A percentile compares a stretch with the other conserved stretches of the same genome.
Conservation (phyloP, 1,140 invertebrate genomes). For the Caligus rogercresseyi region DNA sequence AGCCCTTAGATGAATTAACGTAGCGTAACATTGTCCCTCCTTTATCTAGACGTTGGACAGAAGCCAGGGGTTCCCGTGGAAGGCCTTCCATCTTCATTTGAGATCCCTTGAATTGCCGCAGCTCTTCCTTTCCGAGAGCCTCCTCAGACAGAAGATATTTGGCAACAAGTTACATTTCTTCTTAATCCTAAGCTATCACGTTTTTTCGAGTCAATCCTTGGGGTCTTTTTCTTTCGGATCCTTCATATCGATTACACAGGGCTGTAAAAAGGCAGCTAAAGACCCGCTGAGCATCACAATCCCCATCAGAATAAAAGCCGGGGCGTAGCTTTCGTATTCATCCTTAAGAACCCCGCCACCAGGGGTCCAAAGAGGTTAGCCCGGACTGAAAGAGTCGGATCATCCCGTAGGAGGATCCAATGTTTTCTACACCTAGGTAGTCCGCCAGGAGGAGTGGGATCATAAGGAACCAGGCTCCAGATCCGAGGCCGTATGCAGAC, state of each 20-base stretch:
- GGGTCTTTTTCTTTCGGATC: neutral
- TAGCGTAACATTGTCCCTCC: too few species aligned
- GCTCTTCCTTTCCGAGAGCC: too few species aligned
- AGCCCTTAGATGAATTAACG: too few species aligned
- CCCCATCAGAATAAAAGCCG: conserved; percentile 12
- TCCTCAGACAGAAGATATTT: too few species aligned
- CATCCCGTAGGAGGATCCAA: conserved; percentile 51
- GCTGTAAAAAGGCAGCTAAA: neutral
- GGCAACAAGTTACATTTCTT: too few species aligned
- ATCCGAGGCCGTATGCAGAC: conserved; percentile 46
- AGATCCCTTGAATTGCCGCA: too few species aligned
- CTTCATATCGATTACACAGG: neutral
- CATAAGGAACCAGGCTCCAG: conserved; percentile 52
- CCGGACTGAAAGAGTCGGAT: conserved; percentile 45
- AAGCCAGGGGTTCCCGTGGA: too few species aligned
- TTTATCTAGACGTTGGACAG: too few species aligned
- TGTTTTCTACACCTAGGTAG: conserved; percentile 48
- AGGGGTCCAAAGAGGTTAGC: conserved; percentile 15
- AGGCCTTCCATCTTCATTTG: too few species aligned
- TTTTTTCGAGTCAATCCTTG: neutral
- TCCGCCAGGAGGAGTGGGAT: conserved; percentile 51
- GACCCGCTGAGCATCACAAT: conserved; percentile 1
- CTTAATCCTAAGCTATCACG: neutral
- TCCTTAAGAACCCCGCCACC: conserved; percentile 5
- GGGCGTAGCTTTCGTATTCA: neutral